Evolutionary conservation across 2,888 invertebrate species (phyloP), one percentile per base, ranked within the genome.

Genomic region (Diplolepis rosae): DNA sequence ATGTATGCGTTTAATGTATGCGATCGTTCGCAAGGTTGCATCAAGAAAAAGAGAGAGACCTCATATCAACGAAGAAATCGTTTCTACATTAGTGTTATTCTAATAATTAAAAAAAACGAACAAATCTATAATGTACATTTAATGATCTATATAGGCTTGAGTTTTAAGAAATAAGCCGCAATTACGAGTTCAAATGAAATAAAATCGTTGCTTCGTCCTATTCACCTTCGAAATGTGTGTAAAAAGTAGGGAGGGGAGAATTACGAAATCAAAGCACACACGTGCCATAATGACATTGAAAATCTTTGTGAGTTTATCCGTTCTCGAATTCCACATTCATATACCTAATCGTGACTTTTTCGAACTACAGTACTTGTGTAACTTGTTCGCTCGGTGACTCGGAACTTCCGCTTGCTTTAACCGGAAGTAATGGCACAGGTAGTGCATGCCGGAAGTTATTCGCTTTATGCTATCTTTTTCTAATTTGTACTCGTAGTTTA

Each of bases 211-310:
- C 7, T 45, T 18, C 18, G 45, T 4, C 7, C 22, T 65, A 42
- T 24, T 32, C 73, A 69, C 71, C 66, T 66, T 70, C 65, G 69
- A 70, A n/a, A n/a, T 68, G 69, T 28, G 52, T 35, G 48, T 18
- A n/a, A n/a, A n/a, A 45, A 45, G 22, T 50, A n/a, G 77, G 54
- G 65, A 70, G 72, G 51, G 70, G 24, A 69, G 65, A 66, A 76
- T 79, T 79, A 74, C 75, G 69, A 80, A 80, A 80, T 72, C 70
- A 73, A 30, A 73, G 72, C 77, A 68, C 72, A 71, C 80, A 76
- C 76, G 77, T 65, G 28, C 11, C 2, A 18, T 5, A 11, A 32
- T 45, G 45, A 45, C 45, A 35, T 11, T 13, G 22, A 18, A 18
- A 54, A 30, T 54, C 11, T 28, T 54, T 54, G 54, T 32, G 30